Conservation (phyloP, 2,113 vertebrate genomes). For the Istiophorus platypterus region DNA sequence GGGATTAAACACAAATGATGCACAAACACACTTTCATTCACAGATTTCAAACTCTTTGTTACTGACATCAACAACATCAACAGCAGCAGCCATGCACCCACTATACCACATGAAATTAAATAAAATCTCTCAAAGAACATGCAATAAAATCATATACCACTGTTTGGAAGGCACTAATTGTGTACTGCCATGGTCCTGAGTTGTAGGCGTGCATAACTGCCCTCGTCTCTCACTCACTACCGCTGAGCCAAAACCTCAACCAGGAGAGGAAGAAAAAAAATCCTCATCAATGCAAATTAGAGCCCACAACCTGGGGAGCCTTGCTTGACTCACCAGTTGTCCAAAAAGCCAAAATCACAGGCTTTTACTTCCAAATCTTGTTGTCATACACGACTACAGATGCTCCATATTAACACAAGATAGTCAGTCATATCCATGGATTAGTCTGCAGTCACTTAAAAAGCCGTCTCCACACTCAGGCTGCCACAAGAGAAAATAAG, state of each 20-base stretch:
- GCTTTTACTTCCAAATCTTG: constrained; percentile 85
- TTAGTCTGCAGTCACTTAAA: constrained; percentile 75
- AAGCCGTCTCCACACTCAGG: constrained; percentile 70
- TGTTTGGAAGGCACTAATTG: constrained; percentile 61
- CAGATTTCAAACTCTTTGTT: constrained; percentile 18
- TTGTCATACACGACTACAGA: constrained; percentile 75
- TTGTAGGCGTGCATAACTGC: constrained; percentile 62
- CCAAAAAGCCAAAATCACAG: constrained; percentile 79
- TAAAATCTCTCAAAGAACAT: constrained; percentile 46
- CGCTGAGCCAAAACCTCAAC: constrained; percentile 68
- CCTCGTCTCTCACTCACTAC: constrained; percentile 60
- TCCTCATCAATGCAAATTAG: constrained; percentile 92
- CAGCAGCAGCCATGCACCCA: constrained; percentile 11
- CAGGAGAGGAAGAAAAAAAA: constrained; percentile 69
- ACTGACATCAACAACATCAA: constrained; percentile 3
- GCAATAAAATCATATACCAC: constrained; percentile 70
- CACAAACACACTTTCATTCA: constrained; percentile 17
- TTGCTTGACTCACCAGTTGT: constrained; percentile 83
- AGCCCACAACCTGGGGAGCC: constrained; percentile 82
- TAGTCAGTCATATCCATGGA: constrained; percentile 74
- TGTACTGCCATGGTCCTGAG: constrained; percentile 67
- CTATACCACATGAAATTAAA: constrained; percentile 15
- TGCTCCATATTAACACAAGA: constrained; percentile 71
- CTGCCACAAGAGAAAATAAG: constrained; percentile 81
- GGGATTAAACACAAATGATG: background rate